A percentile compares a stretch with the other conserved stretches of the same genome.
Conservation (phyloP, 2,113 vertebrate genomes). For the Pseudorasbora parva region DNA sequence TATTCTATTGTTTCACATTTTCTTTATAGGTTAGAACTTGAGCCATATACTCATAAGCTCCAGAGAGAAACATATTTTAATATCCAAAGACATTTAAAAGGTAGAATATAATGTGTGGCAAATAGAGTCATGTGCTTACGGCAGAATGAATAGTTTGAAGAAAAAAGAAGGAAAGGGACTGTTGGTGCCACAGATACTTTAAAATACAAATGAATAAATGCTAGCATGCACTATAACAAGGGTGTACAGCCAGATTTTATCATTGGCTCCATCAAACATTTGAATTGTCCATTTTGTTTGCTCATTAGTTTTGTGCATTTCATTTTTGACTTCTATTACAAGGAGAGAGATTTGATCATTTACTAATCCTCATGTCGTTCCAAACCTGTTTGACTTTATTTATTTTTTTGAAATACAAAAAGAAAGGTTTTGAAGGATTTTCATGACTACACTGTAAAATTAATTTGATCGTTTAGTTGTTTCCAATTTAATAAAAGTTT, state of each 20-base stretch:
- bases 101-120: slow-evolving; percentile 2
- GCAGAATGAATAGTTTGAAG: slow-evolving; percentile 44
- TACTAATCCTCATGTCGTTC: background rate
- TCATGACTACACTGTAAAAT: background rate
- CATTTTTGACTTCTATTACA: background rate
- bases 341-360: background rate
- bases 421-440: background rate
- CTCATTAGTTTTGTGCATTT: background rate
- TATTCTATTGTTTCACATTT: background rate
- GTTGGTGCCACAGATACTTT: slow-evolving; percentile 21
- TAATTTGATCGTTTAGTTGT: background rate
- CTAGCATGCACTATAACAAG: background rate
- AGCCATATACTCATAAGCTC: background rate
- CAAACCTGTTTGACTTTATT: background rate
- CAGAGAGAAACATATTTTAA: background rate
- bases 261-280: background rate
- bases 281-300: background rate
- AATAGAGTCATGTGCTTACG: background rate
- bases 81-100: slow-evolving; percentile 4
- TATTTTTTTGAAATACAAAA: background rate
- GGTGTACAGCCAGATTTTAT: background rate
- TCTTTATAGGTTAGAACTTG: background rate
- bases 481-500: background rate
- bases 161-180: slow-evolving; percentile 31
- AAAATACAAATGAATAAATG: background rate